Base-by-base conservation (phyloP, 2,888 invertebrate species). In the Trachelus troglodyta region DNA sequence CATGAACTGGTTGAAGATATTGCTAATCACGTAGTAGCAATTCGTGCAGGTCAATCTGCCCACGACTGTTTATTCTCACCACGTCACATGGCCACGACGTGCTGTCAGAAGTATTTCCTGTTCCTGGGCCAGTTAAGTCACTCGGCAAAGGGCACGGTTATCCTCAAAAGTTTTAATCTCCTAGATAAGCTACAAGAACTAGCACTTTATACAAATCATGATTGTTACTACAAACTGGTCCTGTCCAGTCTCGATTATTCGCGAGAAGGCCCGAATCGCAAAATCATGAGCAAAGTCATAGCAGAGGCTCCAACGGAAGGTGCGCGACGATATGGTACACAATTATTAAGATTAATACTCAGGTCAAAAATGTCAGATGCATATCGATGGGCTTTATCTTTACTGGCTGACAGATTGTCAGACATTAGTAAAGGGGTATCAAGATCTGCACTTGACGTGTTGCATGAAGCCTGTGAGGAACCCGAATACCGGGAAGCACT, bases 381-480 rank as follows among this genome's bases (percentile, higher is more conserved):
- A 91, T 94, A 95, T 83, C 94, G 94, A 34, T 99, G 99, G 98
- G 96, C 97, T 34, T 94, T 99, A 80, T 95, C 96, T 83, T 92
- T 98, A 87, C 93, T 99, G 75, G 95, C 97, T 33, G 95, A 95
- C 77, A 98, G 98, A 92, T 93, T 99, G 68, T 95, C 95, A 83
- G 99, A 99, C 90, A 93, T 94, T 80, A 96, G 96, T 79, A 95
- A 95, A 81, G 94, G 95, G 69, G 96, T 99, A 37, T 95, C 96
- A 12, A 93, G 96, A 84, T 94, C 96, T 12, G 97, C 98, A 9
- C 92, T 98, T 77, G 94, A 95, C 83, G 95, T 96, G 78, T 93
- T 99, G 73, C 97, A 98, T 88, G 99, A 99, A 93, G 97, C 98
- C n/a, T 97, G 97, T 89, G 97, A 97, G 92, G 95, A 97, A 82